Conservation (phyloP, 2,888 invertebrate species). For the Camptogramma bilineatum region DNA sequence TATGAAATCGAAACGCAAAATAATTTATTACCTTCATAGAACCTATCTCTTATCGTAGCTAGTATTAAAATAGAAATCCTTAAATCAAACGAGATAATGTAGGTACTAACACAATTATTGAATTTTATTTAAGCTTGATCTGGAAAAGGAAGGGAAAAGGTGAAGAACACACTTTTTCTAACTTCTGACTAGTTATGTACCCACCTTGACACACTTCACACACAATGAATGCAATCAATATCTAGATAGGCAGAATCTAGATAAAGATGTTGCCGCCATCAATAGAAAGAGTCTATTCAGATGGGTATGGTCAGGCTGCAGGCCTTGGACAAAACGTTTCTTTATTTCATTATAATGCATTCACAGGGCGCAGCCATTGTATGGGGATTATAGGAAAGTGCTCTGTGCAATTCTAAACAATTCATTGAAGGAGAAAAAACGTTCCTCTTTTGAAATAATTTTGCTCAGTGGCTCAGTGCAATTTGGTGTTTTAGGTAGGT, state of each 20-base stretch:
- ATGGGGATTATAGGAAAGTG: slow-evolving; percentile 45
- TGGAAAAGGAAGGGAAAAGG: too few relatives aligned
- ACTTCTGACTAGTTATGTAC: neutral
- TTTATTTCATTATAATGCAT: slow-evolving; percentile 76
- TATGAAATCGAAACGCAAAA: neutral
- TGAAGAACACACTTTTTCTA: neutral
- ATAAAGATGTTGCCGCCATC: slow-evolving; percentile 36
- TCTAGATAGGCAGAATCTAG: slow-evolving; percentile 6
- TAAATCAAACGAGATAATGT: too few relatives aligned
- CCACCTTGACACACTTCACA: neutral
- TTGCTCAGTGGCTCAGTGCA: too few relatives aligned
- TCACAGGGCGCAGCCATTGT: slow-evolving; percentile 59
- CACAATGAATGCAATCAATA: neutral
- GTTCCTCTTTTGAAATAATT: too few relatives aligned
- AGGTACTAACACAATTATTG: too few relatives aligned
- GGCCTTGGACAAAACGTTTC: slow-evolving; percentile 67
- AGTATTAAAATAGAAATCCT: too few relatives aligned
- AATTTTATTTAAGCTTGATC: too few relatives aligned
- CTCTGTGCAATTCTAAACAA: slow-evolving; percentile 57
- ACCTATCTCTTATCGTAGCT: too few relatives aligned
- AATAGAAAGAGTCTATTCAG: slow-evolving; percentile 55
- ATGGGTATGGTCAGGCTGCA: slow-evolving; percentile 59
- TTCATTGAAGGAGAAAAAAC: slow-evolving; percentile 47
- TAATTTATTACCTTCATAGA: too few relatives aligned
- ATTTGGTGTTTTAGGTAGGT: too few relatives aligned